phyloP scores from a whole-genome alignment of 2,113 vertebrate genomes.

The Todiramphus saurophagus region DNA sequence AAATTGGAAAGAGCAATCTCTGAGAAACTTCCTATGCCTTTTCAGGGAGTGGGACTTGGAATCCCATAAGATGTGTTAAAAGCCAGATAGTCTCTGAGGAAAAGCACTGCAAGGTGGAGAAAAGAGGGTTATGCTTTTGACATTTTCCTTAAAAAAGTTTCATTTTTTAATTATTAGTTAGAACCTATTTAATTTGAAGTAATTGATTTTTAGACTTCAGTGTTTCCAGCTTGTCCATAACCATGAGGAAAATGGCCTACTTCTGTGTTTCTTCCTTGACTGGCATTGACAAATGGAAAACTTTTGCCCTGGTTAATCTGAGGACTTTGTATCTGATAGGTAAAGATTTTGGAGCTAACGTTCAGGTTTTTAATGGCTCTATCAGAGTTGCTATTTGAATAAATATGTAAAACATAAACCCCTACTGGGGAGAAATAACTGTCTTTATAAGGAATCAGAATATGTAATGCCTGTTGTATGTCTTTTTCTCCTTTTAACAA shows the following conservation, averaged over 20 bases:
- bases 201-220: background rate
- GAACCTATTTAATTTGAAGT: background rate
- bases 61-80: background rate
- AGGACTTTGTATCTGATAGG: background rate
- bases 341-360: background rate
- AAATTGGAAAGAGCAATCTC: background rate
- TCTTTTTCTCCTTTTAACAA: background rate
- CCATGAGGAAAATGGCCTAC: background rate
- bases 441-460: background rate
- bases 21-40: background rate
- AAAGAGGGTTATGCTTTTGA: background rate
- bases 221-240: background rate
- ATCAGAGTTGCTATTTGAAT: background rate
- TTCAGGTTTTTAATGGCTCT: background rate
- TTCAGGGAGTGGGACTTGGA: background rate
- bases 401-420: background rate
- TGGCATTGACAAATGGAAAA: background rate
- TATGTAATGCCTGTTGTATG: background rate
- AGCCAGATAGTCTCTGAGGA: background rate
- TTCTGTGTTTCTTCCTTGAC: fast-evolving
- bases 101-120: background rate
- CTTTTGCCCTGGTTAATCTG: background rate
- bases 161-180: background rate
- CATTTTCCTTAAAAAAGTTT: background rate
- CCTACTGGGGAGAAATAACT: background rate